phyloP scores from a whole-genome alignment of 2,797 vertebrate genomes.

The Sciurus carolinensis region DNA sequence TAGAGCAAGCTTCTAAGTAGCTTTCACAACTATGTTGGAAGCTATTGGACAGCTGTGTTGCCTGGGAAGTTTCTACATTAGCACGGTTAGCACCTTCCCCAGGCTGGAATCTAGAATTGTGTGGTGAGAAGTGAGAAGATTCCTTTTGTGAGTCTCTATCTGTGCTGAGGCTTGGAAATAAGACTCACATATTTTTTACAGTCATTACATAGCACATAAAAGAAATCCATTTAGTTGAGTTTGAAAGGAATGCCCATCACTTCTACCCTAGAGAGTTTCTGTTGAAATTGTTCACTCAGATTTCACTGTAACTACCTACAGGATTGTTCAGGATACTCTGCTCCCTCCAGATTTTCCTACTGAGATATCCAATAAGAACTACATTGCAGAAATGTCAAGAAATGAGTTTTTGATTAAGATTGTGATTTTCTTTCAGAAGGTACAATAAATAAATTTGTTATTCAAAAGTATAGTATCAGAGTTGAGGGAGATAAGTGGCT shows the following conservation, averaged over 20 bases:
- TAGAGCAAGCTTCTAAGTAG: neutral
- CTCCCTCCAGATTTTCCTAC: constrained; percentile 21
- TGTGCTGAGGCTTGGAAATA: constrained; percentile 5
- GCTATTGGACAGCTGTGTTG: neutral
- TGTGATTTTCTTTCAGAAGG: constrained; percentile 52
- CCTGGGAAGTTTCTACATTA: constrained; percentile 2
- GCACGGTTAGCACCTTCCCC: neutral
- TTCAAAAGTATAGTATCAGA: constrained; percentile 43
- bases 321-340: neutral
- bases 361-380: constrained; percentile 42
- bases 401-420: constrained; percentile 43
- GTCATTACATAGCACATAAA: constrained; percentile 27
- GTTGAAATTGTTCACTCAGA: neutral
- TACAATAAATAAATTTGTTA: constrained; percentile 31
- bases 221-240: neutral
- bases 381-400: constrained; percentile 62
- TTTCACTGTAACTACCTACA: neutral
- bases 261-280: constrained; percentile 10
- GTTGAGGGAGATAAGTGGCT: neutral
- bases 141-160: neutral
- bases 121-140: neutral
- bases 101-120: constrained; percentile 19
- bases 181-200: neutral
- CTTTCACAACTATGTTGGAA: neutral
- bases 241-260: neutral